Percentiles rank a stretch among this genome's conserved stretches.
phyloP scores from a whole-genome alignment of 2,888 invertebrate genomes.

The Busseola fusca region DNA sequence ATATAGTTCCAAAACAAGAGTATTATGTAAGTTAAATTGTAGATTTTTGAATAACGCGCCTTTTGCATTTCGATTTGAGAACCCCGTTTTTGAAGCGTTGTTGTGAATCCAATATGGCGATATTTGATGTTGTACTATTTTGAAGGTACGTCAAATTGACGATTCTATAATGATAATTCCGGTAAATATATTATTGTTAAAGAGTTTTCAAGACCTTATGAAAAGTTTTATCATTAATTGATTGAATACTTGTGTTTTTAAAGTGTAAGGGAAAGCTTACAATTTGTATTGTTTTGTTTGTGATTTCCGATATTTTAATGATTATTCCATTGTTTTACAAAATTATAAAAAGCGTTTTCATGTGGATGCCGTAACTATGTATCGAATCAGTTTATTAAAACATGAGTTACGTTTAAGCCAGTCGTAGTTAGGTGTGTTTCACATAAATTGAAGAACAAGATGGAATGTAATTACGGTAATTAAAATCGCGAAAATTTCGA shows the following conservation, averaged over 20 bases:
- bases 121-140: constrained; percentile 89
- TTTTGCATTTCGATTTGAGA: constrained; percentile 78
- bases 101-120: constrained; percentile 93
- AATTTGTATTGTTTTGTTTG: constrained; percentile 89
- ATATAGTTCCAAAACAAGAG: neutral
- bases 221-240: constrained; percentile 65
- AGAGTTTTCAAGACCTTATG: constrained; percentile 68
- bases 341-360: constrained; percentile 69
- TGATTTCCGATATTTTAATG: constrained; percentile 85
- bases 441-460: constrained; percentile 73
- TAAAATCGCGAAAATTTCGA: constrained; percentile 75
- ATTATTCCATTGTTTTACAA: constrained; percentile 81
- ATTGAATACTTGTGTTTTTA: constrained; percentile 68
- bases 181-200: constrained; percentile 82
- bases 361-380: constrained; percentile 62
- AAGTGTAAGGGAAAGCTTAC: constrained; percentile 81
- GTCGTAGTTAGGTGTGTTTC: constrained; percentile 69
- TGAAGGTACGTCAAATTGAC: constrained; percentile 89
- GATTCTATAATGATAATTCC: constrained; percentile 86
- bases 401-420: constrained; percentile 46
- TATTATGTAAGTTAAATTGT: constrained; percentile 25
- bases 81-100: constrained; percentile 91
- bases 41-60: constrained; percentile 76
- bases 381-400: constrained; percentile 56
- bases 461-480: constrained; percentile 87